A percentile compares a stretch with the other conserved stretches of the same genome.
Evolutionary conservation across 2,797 vertebrate species (phyloP).

Genomic region (Synanceia verrucosa): DNA sequence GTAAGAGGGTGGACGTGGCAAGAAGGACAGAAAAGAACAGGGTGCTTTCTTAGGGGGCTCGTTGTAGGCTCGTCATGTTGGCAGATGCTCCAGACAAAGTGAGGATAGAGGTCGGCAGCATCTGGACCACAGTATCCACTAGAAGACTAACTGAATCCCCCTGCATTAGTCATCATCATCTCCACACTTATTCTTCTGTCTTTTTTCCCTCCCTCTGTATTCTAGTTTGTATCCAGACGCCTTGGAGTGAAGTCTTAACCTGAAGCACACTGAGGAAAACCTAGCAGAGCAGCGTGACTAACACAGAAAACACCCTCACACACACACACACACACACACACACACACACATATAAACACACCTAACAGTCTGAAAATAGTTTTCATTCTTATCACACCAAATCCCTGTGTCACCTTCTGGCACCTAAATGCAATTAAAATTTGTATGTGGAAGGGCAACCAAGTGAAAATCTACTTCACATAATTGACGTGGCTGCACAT

Average conservation of each 20-base stretch:
- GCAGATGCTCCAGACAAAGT: slow-evolving; percentile 32
- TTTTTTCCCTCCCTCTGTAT: slow-evolving; percentile 34
- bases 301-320: slow-evolving; percentile 19
- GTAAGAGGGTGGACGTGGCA: slow-evolving; percentile 39
- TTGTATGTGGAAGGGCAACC: slow-evolving; percentile 72
- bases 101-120: slow-evolving; percentile 43
- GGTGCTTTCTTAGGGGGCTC: slow-evolving; percentile 12
- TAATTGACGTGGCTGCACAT: slow-evolving; percentile 70
- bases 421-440: slow-evolving; percentile 79
- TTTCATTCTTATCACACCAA: slow-evolving; percentile 73
- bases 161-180: slow-evolving; percentile 49
- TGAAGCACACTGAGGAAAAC: slow-evolving; percentile 51
- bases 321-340: slow-evolving; percentile 3
- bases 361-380: slow-evolving; percentile 51
- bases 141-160: slow-evolving; percentile 47
- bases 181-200: background rate
- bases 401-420: slow-evolving; percentile 76
- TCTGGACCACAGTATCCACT: slow-evolving; percentile 38
- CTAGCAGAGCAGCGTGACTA: slow-evolving; percentile 56
- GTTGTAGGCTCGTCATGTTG: slow-evolving; percentile 36
- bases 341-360: slow-evolving; percentile 9
- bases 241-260: slow-evolving; percentile 63
- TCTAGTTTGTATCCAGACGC: slow-evolving; percentile 46
- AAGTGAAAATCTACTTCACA: slow-evolving; percentile 73
- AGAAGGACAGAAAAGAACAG: slow-evolving; percentile 13